Conservation (phyloP, 1,140 invertebrate genomes). For the Zaprionus ghesquierei region DNA sequence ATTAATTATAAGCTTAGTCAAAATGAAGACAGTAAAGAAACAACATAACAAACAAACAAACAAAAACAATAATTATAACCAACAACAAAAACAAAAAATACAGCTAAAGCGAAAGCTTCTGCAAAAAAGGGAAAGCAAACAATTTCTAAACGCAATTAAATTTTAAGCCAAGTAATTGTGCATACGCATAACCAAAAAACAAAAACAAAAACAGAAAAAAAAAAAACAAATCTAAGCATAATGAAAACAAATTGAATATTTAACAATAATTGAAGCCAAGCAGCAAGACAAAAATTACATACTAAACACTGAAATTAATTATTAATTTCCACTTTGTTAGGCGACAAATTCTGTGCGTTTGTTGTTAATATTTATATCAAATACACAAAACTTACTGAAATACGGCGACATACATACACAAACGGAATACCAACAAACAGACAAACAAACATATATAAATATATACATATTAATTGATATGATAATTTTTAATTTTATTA, state of each 20-base stretch:
- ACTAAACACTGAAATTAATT: conserved; percentile 43
- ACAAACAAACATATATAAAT: conserved; percentile 58
- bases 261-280: conserved; percentile 26
- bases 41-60: conserved; percentile 39
- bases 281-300: conserved; percentile 33
- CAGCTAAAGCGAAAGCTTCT: conserved; percentile 25
- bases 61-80: conserved; percentile 37
- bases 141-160: conserved; percentile 63
- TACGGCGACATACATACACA: conserved; percentile 4
- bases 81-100: conserved; percentile 25
- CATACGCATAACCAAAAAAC: conserved; percentile 63
- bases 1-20: conserved; percentile 82
- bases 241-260: conserved; percentile 24
- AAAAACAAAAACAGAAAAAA: conserved; percentile 39
- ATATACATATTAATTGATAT: conserved; percentile 67
- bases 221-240: conserved; percentile 33
- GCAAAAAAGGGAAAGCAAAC: conserved; percentile 30
- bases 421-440: conserved; percentile 12
- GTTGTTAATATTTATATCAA: conserved; percentile 51
- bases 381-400: conserved; percentile 24
- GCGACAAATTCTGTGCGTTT: conserved; percentile 54
- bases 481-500: conserved; percentile 71
- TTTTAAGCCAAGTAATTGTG: conserved; percentile 67
- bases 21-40: conserved; percentile 66
- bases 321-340: conserved; percentile 32